These are phyloP conservation scores for Cichlasoma orientale DNA, from an alignment of 2,797 vertebrate species.

Conservation along the genomic window DNA sequence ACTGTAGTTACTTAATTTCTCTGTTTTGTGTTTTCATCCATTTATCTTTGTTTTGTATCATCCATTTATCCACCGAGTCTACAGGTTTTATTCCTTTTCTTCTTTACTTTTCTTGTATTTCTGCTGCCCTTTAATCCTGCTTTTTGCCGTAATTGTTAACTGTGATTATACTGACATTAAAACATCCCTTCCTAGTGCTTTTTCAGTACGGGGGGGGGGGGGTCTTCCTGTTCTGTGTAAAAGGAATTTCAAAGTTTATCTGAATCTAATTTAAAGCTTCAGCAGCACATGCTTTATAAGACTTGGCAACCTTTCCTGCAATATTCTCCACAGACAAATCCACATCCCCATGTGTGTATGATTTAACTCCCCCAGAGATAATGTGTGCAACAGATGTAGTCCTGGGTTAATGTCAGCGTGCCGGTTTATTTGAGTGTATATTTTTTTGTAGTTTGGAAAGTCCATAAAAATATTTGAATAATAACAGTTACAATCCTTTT, in stretches of 20 bases:
- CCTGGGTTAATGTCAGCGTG: background rate
- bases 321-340: conserved; percentile 13
- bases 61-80: conserved; percentile 8
- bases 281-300: background rate
- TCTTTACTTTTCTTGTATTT: background rate
- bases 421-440: background rate
- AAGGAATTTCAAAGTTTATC: background rate
- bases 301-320: conserved; percentile 1
- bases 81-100: conserved; percentile 1
- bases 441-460: conserved; percentile 14
- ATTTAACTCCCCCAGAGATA: conserved; percentile 10
- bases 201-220: background rate
- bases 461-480: conserved; percentile 6
- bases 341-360: background rate
- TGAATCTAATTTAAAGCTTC: background rate
- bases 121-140: background rate
- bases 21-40: background rate
- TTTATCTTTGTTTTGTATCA: background rate
- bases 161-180: background rate
- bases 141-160: background rate
- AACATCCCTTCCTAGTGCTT: background rate
- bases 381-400: conserved; percentile 13
- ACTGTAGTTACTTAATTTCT: background rate
- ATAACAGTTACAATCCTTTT: conserved; percentile 9
- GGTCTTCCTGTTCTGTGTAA: background rate